phyloP scores from a whole-genome alignment of 64 coral and sea anemone species.

The Pocillopora damicornis region DNA sequence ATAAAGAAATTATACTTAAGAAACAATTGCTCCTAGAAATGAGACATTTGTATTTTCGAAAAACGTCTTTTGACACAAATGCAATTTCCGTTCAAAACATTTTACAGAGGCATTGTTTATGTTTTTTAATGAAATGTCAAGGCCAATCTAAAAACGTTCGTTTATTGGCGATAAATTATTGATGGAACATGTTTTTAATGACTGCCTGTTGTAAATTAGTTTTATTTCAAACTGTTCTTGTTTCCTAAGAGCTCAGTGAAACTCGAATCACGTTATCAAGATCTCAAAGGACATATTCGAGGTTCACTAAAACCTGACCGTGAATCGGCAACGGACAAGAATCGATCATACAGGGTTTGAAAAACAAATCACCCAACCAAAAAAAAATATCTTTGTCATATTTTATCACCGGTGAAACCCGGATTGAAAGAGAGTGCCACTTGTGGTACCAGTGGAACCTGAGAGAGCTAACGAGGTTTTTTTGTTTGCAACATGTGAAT shows the following conservation, averaged over 20 bases:
- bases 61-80: background rate
- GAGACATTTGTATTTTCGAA: background rate
- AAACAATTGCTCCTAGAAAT: background rate
- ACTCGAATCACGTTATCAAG: background rate
- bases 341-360: too few relatives aligned
- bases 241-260: background rate
- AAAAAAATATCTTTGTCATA: too few relatives aligned
- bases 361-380: too few relatives aligned
- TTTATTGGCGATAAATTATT: constrained; percentile 5
- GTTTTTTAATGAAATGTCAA: constrained; percentile 2
- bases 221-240: background rate
- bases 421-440: too few relatives aligned
- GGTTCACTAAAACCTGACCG: too few relatives aligned
- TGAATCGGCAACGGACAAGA: too few relatives aligned
- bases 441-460: too few relatives aligned
- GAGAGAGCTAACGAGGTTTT: too few relatives aligned
- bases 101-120: background rate
- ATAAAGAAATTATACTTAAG: too few relatives aligned
- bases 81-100: background rate
- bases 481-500: too few relatives aligned
- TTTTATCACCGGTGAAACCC: too few relatives aligned
- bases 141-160: background rate
- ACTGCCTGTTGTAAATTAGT: background rate
- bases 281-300: background rate
- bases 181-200: background rate